Evolutionary conservation across 2,113 vertebrate species (phyloP).

Genomic region (Gallinago paraguaiae): DNA sequence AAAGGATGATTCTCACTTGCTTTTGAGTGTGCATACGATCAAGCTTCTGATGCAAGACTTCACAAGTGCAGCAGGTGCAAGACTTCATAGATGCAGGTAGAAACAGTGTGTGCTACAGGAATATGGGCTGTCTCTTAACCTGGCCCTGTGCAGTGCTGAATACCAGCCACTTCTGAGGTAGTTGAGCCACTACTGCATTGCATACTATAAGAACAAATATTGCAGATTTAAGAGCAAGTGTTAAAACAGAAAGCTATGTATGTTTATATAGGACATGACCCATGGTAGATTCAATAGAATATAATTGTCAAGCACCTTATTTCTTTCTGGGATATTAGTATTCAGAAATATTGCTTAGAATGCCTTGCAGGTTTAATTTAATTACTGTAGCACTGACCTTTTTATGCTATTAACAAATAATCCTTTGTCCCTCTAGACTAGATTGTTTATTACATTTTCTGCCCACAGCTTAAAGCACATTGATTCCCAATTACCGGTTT

Average conservation of each 20-base stretch:
- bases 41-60: not conserved
- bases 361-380: constrained; percentile 66
- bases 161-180: not conserved
- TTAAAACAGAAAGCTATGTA: not conserved
- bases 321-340: constrained; percentile 6
- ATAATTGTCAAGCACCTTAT: not conserved
- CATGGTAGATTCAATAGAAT: not conserved
- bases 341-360: not conserved
- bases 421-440: constrained; percentile 40
- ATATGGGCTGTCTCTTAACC: not conserved
- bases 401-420: constrained; percentile 68
- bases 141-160: not conserved
- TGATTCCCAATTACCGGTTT: constrained; percentile 70
- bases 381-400: constrained; percentile 63
- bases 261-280: not conserved
- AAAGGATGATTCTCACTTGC: not conserved
- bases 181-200: not conserved
- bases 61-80: rapidly evolving
- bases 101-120: not conserved
- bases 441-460: constrained; percentile 64
- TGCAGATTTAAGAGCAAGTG: not conserved
- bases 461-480: constrained; percentile 47
- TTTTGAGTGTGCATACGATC: not conserved
- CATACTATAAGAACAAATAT: not conserved
- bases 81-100: not conserved